Evolutionary conservation across 2,113 vertebrate species (phyloP).

Genomic region (Tor tambroides): DNA sequence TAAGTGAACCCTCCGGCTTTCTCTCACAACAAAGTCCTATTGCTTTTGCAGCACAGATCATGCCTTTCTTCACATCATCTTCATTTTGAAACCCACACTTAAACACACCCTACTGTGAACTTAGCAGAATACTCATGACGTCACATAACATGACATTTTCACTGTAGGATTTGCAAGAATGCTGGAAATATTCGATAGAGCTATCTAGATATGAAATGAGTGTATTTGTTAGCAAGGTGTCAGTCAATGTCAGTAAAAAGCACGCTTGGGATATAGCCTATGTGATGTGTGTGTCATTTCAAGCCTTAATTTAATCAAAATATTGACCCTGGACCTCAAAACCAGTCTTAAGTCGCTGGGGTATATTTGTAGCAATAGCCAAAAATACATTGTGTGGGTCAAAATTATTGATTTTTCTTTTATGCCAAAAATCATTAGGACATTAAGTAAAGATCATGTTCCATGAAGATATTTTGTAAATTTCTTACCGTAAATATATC

Average conservation of each 20-base stretch:
- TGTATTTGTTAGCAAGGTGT: neutral
- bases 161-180: neutral
- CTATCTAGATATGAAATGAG: neutral
- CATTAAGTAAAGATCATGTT: no score
- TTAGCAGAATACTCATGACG: neutral
- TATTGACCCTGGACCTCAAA: no score
- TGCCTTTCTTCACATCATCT: slow-evolving; percentile 29
- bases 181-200: neutral
- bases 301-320: neutral
- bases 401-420: no score
- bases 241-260: neutral
- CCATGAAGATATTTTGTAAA: no score
- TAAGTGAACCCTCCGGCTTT: slow-evolving; percentile 53
- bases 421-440: no score
- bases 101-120: neutral
- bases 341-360: no score
- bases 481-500: no score
- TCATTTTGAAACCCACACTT: neutral
- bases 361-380: no score
- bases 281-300: neutral
- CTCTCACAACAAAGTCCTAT: slow-evolving; percentile 55
- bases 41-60: slow-evolving; percentile 7
- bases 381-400: no score
- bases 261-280: neutral
- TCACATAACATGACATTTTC: neutral